Base-by-base conservation (phyloP, 2,113 vertebrate species). In the Tachycineta bicolor region DNA sequence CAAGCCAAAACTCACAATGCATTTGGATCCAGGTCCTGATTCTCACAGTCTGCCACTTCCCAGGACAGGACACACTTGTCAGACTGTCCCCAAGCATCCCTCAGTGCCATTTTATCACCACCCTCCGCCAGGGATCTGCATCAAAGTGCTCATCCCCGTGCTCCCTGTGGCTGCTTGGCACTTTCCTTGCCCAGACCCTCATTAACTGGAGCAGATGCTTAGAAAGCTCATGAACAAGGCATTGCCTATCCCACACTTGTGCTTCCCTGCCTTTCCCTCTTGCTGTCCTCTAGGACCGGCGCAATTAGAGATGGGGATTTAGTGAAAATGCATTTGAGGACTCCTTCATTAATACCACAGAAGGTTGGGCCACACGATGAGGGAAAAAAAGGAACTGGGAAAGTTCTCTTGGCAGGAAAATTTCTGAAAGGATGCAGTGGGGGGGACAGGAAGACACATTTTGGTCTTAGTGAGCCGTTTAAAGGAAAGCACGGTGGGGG, bases 41-140 rank as follows among this genome's bases (percentile, higher is more conserved):
- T 97, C 95, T 89, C 95, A 94, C 73, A 94, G 86, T 31, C 64
- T 63, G 63, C 53, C 13, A 26, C 50, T 41, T 85, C 71, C 47
- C 24, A 67, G 75, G 37, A 83, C 0, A 5, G 21, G 60, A 81
- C 52, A 93, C 83, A 90, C 64, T 83, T 95, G 60, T 92, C 83
- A 92, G n/a, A 43, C 9, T 71, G 53, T 37, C 76, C 52, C 47
- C 75, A 74, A 12, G n/a, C 55, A 71, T 33, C 53, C 24, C 49
- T 78, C 44, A 15, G 39, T 70, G 47, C 46, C 37, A 68, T 86
- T 95, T 93, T 33, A 49, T 64, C 58, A 55, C n/a, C 75, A 21
- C 22, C 68, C 83, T 86, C 64, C 71, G 52, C 22, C 33, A 80
- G 59, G 19, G 55, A 85, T 55, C 67, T 65, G 59, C 60, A 93